phyloP scores from a whole-genome alignment of 1,140 invertebrate genomes.

The Musca domestica region DNA sequence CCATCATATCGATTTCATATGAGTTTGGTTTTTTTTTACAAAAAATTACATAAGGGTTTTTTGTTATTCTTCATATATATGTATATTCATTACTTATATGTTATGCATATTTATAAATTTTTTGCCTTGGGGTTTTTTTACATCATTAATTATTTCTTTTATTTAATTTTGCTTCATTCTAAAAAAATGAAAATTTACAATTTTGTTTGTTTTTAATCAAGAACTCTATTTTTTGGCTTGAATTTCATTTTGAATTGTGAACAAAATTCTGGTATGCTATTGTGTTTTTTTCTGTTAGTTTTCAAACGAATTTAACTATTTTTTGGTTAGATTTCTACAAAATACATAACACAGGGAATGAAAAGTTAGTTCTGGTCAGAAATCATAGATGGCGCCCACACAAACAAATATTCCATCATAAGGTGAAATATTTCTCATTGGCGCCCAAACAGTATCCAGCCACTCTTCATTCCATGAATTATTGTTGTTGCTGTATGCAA shows the following conservation, averaged over 20 bases:
- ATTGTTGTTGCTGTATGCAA: not conserved
- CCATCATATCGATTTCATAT: not conserved
- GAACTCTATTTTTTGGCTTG: too few species aligned
- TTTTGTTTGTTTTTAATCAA: not conserved
- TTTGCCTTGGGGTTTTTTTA: constrained; percentile 22
- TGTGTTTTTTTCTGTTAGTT: not conserved
- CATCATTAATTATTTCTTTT: constrained; percentile 22
- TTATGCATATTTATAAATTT: constrained; percentile 24
- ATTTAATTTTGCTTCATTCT: too few species aligned
- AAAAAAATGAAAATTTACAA: constrained; percentile 19
- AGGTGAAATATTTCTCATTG: too few species aligned
- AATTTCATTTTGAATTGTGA: too few species aligned
- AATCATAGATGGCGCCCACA: too few species aligned
- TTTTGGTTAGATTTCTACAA: not conserved
- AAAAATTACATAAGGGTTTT: constrained; percentile 26
- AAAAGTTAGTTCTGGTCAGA: too few species aligned
- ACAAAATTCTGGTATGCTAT: not conserved
- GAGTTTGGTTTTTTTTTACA: constrained; percentile 21
- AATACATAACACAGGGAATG: too few species aligned
- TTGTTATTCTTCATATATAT: constrained; percentile 5
- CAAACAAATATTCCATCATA: too few species aligned
- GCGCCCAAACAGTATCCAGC: too few species aligned
- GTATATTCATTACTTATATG: constrained; percentile 21
- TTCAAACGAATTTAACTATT: not conserved
- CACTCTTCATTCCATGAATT: too few species aligned